Conservation (phyloP, 2,797 vertebrate genomes). For the Potorous gilbertii region DNA sequence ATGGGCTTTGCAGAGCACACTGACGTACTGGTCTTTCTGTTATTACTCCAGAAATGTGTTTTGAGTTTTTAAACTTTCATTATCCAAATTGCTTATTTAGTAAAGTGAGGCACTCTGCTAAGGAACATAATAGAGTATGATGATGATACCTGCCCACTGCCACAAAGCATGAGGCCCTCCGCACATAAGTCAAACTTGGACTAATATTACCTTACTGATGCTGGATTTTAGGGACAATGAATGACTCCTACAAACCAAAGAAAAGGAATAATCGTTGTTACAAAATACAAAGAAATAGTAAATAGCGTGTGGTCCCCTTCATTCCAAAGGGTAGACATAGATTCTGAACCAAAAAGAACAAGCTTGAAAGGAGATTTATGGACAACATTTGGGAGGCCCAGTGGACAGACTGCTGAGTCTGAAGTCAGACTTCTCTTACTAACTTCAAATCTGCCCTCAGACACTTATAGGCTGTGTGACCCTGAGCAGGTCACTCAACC, state of each 20-base stretch:
- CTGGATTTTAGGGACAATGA: slow-evolving; percentile 13
- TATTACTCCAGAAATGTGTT: not conserved
- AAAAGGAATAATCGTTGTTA: not conserved
- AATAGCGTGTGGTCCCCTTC: slow-evolving; percentile 27
- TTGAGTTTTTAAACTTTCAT: not conserved
- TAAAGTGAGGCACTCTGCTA: slow-evolving; percentile 6
- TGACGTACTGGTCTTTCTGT: not conserved
- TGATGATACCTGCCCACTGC: not conserved
- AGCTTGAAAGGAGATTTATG: slow-evolving; percentile 49
- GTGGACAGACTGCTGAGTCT: not conserved
- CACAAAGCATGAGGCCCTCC: not conserved
- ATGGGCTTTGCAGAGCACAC: not conserved
- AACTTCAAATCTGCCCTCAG: not conserved
- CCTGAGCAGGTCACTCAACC: not conserved
- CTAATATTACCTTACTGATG: not conserved
- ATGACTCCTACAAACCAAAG: not conserved
- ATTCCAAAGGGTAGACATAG: slow-evolving; percentile 19
- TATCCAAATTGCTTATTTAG: not conserved
- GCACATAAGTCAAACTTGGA: not conserved
- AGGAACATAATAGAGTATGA: not conserved
- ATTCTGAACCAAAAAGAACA: slow-evolving; percentile 5
- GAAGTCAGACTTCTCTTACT: not conserved
- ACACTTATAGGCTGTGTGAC: not conserved
- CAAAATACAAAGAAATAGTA: not conserved
- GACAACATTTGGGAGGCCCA: not conserved